These are phyloP conservation scores for Formica aserva DNA, from an alignment of 2,888 invertebrate species.

Conservation along the genomic window DNA sequence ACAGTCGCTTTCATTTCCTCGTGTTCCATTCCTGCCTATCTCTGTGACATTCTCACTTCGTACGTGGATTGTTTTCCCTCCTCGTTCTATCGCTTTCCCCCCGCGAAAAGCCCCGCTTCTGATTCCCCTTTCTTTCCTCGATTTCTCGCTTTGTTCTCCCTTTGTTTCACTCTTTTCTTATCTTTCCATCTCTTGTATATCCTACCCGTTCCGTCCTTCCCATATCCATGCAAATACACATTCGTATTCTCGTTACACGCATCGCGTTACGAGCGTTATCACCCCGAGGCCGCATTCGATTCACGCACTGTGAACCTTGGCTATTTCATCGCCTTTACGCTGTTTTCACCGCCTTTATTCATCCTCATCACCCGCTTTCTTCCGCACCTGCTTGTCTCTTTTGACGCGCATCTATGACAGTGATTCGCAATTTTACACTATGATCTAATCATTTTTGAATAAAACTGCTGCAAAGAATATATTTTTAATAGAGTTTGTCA, in stretches of 20 bases:
- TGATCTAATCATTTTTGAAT: neutral
- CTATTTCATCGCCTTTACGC: conserved; percentile 29
- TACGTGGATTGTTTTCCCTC: conserved; percentile 44
- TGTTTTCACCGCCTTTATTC: conserved; percentile 47
- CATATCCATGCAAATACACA: conserved; percentile 8
- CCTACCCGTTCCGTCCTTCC: conserved; percentile 9
- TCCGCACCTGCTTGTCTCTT: conserved; percentile 56
- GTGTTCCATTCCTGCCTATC: conserved; percentile 30
- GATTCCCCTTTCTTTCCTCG: conserved; percentile 9
- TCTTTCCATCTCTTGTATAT: conserved; percentile 33
- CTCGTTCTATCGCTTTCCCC: neutral
- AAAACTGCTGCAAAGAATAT: neutral
- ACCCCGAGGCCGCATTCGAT: conserved; percentile 33
- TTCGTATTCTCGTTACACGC: conserved; percentile 33
- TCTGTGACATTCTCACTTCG: conserved; percentile 46
- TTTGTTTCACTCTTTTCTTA: conserved; percentile 21
- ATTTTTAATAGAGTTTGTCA: neutral
- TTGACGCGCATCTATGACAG: conserved; percentile 67
- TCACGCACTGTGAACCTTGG: conserved; percentile 42
- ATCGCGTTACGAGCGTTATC: conserved; percentile 33
- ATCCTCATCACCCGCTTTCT: conserved; percentile 33
- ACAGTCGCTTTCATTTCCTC: conserved; percentile 35
- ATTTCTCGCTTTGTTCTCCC: conserved; percentile 16
- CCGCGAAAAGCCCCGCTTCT: neutral
- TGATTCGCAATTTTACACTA: conserved; percentile 60